phyloP scores from a whole-genome alignment of 2,888 invertebrate genomes.

The Pogonocherus hispidulus region DNA sequence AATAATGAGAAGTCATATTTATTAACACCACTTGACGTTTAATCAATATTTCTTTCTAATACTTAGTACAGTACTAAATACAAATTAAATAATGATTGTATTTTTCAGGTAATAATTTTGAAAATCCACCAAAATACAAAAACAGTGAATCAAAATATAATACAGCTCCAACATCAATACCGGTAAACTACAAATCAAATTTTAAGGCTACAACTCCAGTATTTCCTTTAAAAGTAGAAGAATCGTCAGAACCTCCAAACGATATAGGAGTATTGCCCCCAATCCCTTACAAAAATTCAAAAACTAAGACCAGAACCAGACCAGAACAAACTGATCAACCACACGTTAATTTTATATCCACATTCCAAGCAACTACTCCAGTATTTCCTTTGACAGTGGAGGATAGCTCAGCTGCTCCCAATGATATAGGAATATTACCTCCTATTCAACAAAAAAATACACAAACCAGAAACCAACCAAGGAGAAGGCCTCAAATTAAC shows the following conservation, averaged over 20 bases:
- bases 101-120: conserved; percentile 40
- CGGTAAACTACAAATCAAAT: conserved; percentile 49
- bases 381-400: conserved; percentile 59
- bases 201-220: conserved; percentile 58
- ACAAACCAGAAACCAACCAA: background rate
- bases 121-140: conserved; percentile 45
- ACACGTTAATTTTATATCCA: conserved; percentile 52
- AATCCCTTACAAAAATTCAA: conserved; percentile 17
- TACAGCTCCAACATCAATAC: background rate
- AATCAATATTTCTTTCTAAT: too few species aligned
- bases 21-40: too few species aligned
- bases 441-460: conserved; percentile 41
- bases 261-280: conserved; percentile 50
- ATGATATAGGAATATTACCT: conserved; percentile 53
- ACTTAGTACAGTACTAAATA: too few species aligned
- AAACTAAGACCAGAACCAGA: background rate
- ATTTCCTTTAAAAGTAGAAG: conserved; percentile 54
- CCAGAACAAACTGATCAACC: conserved; percentile 3
- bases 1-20: too few species aligned
- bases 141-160: conserved; percentile 34
- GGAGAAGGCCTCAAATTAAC: conserved; percentile 40
- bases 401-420: conserved; percentile 52
- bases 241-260: conserved; percentile 37
- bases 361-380: conserved; percentile 57
- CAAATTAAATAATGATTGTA: conserved; percentile 1